Evolutionary conservation across 2,888 invertebrate genomes (phyloP).

Genomic region (Tanaodytes sp.): DNA sequence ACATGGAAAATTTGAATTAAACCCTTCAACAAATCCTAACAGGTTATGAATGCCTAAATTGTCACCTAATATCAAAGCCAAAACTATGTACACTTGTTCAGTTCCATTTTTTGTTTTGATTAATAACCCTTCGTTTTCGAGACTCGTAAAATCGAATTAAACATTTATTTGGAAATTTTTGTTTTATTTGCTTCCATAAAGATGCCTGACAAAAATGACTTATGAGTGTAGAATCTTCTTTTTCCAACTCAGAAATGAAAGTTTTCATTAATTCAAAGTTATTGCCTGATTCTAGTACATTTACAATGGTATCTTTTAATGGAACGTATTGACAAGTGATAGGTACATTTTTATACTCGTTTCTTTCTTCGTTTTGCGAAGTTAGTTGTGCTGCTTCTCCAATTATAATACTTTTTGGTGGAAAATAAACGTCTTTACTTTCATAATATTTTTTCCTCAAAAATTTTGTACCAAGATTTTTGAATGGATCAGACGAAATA

Average conservation of each 20-base stretch:
- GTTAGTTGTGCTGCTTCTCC: not conserved
- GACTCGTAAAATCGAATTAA: constrained; percentile 19
- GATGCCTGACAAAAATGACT: constrained; percentile 21
- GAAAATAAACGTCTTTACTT: not conserved
- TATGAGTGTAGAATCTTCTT: not conserved
- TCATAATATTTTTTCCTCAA: not conserved
- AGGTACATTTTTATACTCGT: not conserved
- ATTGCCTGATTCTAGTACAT: not conserved
- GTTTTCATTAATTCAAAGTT: not conserved
- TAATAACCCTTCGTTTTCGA: constrained; percentile 8
- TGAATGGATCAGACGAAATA: not conserved
- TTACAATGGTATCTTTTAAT: not conserved
- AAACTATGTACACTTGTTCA: constrained; percentile 21
- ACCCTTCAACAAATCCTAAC: constrained; percentile 45
- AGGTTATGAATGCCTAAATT: constrained; percentile 48
- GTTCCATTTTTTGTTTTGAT: not conserved
- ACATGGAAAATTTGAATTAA: constrained; percentile 47
- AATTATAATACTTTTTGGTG: not conserved
- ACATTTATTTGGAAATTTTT: constrained; percentile 10
- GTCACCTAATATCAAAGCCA: constrained; percentile 39
- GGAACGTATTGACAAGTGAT: not conserved
- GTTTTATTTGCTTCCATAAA: constrained; percentile 19
- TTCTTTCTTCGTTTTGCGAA: not conserved
- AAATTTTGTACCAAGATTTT: not conserved
- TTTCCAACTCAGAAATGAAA: not conserved